Evolutionary conservation across 1,140 invertebrate genomes (phyloP), one percentile per base, ranked within the genome.

Genomic region (Cecropterus lyciades): DNA sequence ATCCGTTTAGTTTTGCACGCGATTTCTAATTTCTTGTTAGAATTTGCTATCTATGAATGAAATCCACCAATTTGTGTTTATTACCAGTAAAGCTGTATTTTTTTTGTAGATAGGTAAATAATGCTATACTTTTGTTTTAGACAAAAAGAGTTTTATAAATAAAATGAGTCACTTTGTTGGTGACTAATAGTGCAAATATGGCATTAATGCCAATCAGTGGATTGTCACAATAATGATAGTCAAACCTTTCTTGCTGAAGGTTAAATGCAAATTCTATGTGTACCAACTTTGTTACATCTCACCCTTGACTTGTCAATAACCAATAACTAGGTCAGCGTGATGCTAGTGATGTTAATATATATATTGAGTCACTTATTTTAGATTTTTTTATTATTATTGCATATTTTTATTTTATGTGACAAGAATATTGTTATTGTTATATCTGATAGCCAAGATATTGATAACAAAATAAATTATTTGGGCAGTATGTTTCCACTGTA

Each of bases 281-380:
- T 24, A 30, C n/a, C 16, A 16, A 62, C 30, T 49, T 60, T 51
- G 16, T 7, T 62, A 30, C 59, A 51, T 40, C 11, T 10, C 16
- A 51, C 16, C 30, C 27, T 49, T 62, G 15, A 56, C 15, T 46
- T 33, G 55, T 59, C 24, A 59, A 10, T 46, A 20, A 33, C 27
- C 10, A 60, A 60, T 49, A 49, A 15, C 11, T 62, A 40, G 46
- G 46, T 62, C 59, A 62, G 13, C 51, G 20, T 49, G 15, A 15
- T 69, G 51, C 2, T 43, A 24, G 11, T 40, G 46, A 0, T 3
- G 37, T 33, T 7, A 1, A 33, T 33, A 33, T 40, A n/a, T 60
- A 33, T 17, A 59, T 57, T 14, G 16, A 37, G 66, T 20, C 52
- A n/a, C 5, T 27, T 64, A 40, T 24, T 40, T 40, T 40, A 13